Evolutionary conservation across 2,797 vertebrate genomes (phyloP), one percentile per base, ranked within the genome.

Genomic region (Chrysocyon brachyurus): DNA sequence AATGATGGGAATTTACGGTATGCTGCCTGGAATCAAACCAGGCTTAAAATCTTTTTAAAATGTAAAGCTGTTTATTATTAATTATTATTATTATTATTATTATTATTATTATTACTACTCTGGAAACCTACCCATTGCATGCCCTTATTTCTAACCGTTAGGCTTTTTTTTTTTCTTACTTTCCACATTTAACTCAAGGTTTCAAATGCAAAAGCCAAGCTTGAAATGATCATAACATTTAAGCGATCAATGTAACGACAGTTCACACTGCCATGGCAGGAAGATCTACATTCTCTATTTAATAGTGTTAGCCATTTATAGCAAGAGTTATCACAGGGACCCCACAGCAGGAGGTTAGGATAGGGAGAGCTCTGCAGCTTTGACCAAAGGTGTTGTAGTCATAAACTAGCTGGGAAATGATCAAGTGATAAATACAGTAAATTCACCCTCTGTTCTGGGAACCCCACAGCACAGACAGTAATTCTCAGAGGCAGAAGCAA

Each of bases 381-480:
- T 36, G 46, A 78, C 82, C 90, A 94, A 96, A 96, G 86, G 72
- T 79, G 26, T 40, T 4, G 0, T 8, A 84, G 72, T 79, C 77
- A 90, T 88, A 93, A 82, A 66, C 63, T 96, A 68, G 95, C 97
- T 81, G 54, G 73, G 94, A 97, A 96, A 96, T 92, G 84, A 97
- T 83, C 91, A 94, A 95, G 59, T 77, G 90, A 82, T 82, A 96
- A 97, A 95, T 90, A 89, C 95, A 97, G 73, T 95, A 94, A 96
- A 86, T 91, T 89, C 17, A 40, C 75, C 79, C 75, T 91, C 70
- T 83, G 77, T 97, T 97, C 94, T 91, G 94, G 90, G 86, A 97
- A 96, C 82, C 22, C 52, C 73, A 81, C 49, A 94, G 52, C 22
- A 6, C 40, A 85, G 63, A 68, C 72, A 87, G 89, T 96, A 91